These are phyloP conservation scores for Cephus pygmeus DNA, from an alignment of 2,888 invertebrate genomes.

Conservation along the genomic window DNA sequence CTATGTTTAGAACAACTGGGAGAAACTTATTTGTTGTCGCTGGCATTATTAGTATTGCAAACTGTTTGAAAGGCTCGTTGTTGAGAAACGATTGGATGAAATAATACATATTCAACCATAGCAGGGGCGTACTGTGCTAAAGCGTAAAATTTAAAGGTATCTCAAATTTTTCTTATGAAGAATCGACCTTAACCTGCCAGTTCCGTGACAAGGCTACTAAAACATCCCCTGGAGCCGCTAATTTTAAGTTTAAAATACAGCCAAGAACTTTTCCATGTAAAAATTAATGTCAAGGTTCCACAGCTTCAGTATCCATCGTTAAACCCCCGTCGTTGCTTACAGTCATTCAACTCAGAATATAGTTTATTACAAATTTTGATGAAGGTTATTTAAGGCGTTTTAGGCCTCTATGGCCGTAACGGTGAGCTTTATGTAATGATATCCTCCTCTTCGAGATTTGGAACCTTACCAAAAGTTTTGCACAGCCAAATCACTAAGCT, in stretches of 20 bases:
- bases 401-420: neutral
- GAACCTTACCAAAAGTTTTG: neutral
- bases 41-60: neutral
- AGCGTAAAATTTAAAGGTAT: neutral
- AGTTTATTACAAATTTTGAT: neutral
- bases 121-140: neutral
- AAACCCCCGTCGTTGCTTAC: neutral
- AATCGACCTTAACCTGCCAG: neutral
- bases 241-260: neutral
- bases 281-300: neutral
- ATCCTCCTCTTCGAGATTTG: neutral
- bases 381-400: neutral
- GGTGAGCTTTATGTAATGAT: neutral
- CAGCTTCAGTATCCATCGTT: neutral
- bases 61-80: neutral
- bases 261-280: neutral
- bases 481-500: neutral
- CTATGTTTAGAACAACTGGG: conserved; percentile 38
- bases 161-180: neutral
- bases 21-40: conserved; percentile 22
- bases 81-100: neutral
- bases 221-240: no score
- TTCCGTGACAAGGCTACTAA: neutral
- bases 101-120: neutral
- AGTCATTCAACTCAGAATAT: neutral